Evolutionary conservation across 2,113 vertebrate genomes (phyloP), one percentile per base, ranked within the genome.

Genomic region (Uria aalge): DNA sequence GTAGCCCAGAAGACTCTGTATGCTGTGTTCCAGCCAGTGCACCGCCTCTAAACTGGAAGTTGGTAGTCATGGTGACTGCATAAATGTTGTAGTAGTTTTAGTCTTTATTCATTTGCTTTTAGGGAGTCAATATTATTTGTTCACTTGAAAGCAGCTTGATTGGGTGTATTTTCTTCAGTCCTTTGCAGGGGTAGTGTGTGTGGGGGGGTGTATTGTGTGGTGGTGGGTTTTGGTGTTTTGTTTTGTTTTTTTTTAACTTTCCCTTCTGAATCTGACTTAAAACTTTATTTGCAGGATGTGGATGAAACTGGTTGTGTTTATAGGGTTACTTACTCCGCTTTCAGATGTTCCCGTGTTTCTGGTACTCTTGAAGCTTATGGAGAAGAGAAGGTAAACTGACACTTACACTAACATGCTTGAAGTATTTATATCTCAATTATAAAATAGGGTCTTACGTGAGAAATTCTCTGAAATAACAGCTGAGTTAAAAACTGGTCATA

Each of bases 311-410:
- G 97, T 77, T 98, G 98, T 74, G 98, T 99, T 69, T 99, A 98
- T 91, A 98, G 99, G 74, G 99, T 98, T 77, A 99, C 98, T 29
- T 99, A 99, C 95, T 98, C 99, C 1, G 98, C 98, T 47, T 99
- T 99, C 78, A 98, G 97, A 85, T 99, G 99, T 95, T 98, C 98
- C 69, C 97, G 75, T 86, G 94, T 99, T 83, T 99, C 99, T 43
- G 99, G 99, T 41, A 97, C 86, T 32, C 97, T 99, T 29, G 98
- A 98, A 95, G 97, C 96, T 43, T 90, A 94, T 10, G 95, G 98
- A 88, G 98, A 98, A 91, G 98, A 99, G 66, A 98, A 99, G 98
- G 99, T 99, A 97, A 96, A 76, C 48, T 62, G 47, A 38, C 2
- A 30, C 59, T 72, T 64, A n/a, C n/a, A n/a, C n/a, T n/a, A n/a